Base-by-base conservation (phyloP, 2,888 invertebrate genomes). In the Noctua janthe region DNA sequence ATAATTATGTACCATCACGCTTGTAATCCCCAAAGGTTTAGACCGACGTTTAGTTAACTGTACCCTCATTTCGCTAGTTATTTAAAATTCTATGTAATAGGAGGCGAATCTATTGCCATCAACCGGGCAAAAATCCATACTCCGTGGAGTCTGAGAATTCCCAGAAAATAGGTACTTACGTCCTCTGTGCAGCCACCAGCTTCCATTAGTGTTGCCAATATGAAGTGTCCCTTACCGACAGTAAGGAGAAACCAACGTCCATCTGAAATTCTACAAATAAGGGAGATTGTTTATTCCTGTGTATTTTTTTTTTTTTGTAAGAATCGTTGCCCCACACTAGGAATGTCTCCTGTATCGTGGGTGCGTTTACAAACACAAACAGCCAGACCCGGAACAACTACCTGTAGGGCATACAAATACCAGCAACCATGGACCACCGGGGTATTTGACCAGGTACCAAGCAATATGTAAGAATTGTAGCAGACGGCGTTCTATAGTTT, bases 151-250 rank as follows among this genome's bases (percentile, higher is more conserved):
- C 29, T 29, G 29, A 29, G 29, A 29, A 29, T 29, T 29, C 29
- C 29, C 29, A 29, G 29, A 29, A 39, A 66, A 66, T 6, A 67
- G n/a, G 8, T 47, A 69, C 79, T 94, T 91, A 97, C 97, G 95
- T 97, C 97, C 91, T 98, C 98, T 7, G 98, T 98, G 90, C 98
- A 98, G 59, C 98, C 98, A n/a, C 98, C 98, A 43, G 98, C 97
- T 95, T 98, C 98, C 94, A 99, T 97, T 71, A 99, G 96, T 11
- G 98, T 98, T 0, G 97, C 97, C 86, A 99, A 93, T 83, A 98
- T 94, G 87, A 98, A 97, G 92, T 98, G 96, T 62, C 98, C 98
- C 91, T 98, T 98, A 8, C 98, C 98, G 74, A 98, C 98, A 43
- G 98, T 95, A 1, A 98, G 97, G 29, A 99, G 95, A 94, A 98